Evolutionary conservation across 2,888 invertebrate species (phyloP).

Genomic region (Epicampocera succincta): DNA sequence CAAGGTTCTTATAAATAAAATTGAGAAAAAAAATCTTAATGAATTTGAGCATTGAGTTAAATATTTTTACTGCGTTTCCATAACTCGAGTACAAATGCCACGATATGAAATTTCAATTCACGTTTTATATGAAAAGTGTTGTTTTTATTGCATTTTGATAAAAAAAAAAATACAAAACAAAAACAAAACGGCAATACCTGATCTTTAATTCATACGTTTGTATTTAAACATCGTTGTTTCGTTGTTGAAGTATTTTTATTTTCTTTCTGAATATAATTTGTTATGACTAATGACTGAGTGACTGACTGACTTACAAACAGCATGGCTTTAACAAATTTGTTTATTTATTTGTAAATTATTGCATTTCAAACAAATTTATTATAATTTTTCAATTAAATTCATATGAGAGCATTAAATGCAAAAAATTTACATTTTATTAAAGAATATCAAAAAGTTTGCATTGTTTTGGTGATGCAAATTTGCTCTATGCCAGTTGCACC

Average conservation of each 20-base stretch:
- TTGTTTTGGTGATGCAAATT: too few relatives aligned
- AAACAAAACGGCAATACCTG: not conserved
- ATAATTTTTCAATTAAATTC: not conserved
- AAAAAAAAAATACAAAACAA: not conserved
- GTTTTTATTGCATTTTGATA: conserved; percentile 9
- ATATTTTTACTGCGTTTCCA: not conserved
- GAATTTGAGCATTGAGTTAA: not conserved
- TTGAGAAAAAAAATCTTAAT: conserved; percentile 7
- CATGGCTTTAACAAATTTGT: conserved; percentile 10
- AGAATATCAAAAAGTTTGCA: too few relatives aligned
- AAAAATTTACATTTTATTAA: too few relatives aligned
- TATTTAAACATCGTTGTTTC: conserved; percentile 27
- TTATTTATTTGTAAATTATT: not conserved
- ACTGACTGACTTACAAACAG: conserved; percentile 43
- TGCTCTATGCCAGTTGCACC: too few relatives aligned
- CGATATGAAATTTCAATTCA: conserved; percentile 14
- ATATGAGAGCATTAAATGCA: too few relatives aligned
- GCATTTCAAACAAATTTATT: conserved; percentile 11
- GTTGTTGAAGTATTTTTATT: conserved; percentile 11
- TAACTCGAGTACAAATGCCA: not conserved
- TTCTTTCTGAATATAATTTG: not conserved
- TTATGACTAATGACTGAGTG: conserved; percentile 46
- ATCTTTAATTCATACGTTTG: conserved; percentile 9
- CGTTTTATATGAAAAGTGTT: conserved; percentile 18
- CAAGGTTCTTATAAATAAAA: conserved; percentile 46